phyloP scores from a whole-genome alignment of 2,888 invertebrate genomes.

The Drosophila rellima region DNA sequence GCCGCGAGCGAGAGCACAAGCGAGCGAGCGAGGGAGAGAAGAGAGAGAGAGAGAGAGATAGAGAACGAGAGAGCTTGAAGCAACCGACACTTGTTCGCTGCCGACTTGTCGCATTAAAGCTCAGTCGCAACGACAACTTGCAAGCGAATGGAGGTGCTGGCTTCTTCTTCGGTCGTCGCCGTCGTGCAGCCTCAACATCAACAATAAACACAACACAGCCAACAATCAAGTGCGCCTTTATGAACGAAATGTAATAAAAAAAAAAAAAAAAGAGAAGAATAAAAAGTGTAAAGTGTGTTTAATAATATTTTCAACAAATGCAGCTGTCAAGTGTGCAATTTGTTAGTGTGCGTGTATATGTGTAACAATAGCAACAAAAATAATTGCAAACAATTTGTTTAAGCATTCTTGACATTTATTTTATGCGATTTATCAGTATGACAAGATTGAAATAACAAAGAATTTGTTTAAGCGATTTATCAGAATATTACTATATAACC shows the following conservation, averaged over 20 bases:
- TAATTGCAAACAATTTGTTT: constrained; percentile 30
- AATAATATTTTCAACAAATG: constrained; percentile 60
- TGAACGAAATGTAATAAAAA: constrained; percentile 69
- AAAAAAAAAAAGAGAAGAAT: constrained; percentile 32
- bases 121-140: constrained; percentile 86
- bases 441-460: constrained; percentile 3
- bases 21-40: constrained; percentile 6
- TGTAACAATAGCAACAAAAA: constrained; percentile 28
- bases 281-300: constrained; percentile 35
- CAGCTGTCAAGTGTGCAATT: constrained; percentile 63
- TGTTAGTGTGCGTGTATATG: constrained; percentile 25
- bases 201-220: constrained; percentile 42
- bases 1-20: not conserved
- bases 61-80: constrained; percentile 27
- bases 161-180: constrained; percentile 69
- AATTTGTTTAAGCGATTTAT: constrained; percentile 47
- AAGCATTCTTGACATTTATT: constrained; percentile 51
- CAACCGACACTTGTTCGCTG: constrained; percentile 83
- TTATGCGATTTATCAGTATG: constrained; percentile 2
- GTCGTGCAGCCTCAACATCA: constrained; percentile 64
- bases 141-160: constrained; percentile 86
- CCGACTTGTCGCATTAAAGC: constrained; percentile 73
- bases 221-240: constrained; percentile 61
- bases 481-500: constrained; percentile 20
- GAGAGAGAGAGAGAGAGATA: not conserved